Percentiles rank a stretch among this genome's conserved stretches.
phyloP scores from a whole-genome alignment of 2,797 vertebrate species.

The Mycteria americana region DNA sequence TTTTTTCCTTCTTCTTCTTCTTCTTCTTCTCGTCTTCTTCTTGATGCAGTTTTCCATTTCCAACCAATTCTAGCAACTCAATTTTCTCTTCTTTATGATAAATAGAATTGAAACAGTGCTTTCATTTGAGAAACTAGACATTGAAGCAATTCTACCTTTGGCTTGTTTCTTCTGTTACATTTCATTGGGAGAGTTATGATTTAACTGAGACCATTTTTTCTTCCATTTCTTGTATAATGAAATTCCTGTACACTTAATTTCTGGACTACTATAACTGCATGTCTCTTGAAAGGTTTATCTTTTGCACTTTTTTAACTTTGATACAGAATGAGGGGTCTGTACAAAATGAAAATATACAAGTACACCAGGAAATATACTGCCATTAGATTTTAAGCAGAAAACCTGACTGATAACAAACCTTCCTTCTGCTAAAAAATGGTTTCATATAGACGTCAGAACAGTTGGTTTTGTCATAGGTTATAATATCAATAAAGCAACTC shows the following conservation, averaged over 20 bases:
- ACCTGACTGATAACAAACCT: neutral
- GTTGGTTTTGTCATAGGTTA: accelerated
- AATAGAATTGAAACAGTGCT: neutral
- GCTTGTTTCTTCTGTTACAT: neutral
- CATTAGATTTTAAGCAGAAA: neutral
- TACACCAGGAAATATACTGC: neutral
- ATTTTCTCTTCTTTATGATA: neutral
- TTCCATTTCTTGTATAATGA: neutral
- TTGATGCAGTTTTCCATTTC: neutral
- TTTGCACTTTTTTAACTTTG: neutral
- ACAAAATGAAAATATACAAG: neutral
- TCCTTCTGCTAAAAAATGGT: neutral
- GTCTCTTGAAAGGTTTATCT: neutral
- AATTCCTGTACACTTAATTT: neutral
- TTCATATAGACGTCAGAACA: neutral
- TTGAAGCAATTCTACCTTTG: neutral
- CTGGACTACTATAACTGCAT: neutral
- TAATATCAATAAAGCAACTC: neutral
- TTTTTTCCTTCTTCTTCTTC: neutral
- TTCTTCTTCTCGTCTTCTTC: no score
- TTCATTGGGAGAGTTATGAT: neutral
- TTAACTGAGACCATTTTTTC: neutral
- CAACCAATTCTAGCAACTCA: neutral
- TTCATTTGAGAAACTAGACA: neutral
- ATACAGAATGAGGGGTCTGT: neutral